Evolutionary conservation across 1,140 invertebrate species (phyloP), one percentile per base, ranked within the genome.

Genomic region (Archegozetes longisetosus): DNA sequence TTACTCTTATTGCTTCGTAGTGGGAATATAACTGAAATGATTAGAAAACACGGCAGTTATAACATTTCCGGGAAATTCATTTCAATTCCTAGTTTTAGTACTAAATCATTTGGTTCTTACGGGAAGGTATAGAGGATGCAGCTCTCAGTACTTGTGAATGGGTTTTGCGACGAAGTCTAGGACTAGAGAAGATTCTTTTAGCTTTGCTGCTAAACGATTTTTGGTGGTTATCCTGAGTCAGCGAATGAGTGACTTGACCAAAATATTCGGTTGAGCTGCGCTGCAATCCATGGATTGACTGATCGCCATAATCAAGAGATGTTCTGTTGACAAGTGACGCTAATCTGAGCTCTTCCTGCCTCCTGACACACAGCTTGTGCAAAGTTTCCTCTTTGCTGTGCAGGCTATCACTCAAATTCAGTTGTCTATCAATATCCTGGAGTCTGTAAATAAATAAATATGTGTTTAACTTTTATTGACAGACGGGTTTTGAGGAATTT

Each of bases 1-100:
- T 26, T 53, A 3, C 17, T 17, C 20, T n/a, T 17, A 22, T 20
- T 23, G 40, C 48, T 58, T 51, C 50, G 51, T 12, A 51, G 26
- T 22, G 57, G 26, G 40, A 58, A 58, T 50, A 58, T 58, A n/a
- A 58, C 57, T 58, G 26, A 2, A 55, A 50, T 28, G 17, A 51
- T 9, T 29, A 58, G 20, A n/a, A 53, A 28, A 58, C 22, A 28
- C 26, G 32, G 32, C 6, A 40, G 32, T 40, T 40, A 40, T 40
- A 40, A 17, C 6, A 40, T 40, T 40, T 40, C 32, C 32, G 6
- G 32, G 32, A 40, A 40, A 40, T 40, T 40, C n/a, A n/a, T n/a
- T n/a, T 40, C 6, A 40, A 9, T 40, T 40, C 17, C 17, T 40
- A 9, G 17, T 9, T 40, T 40, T 40, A 6, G 6, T 17, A 40